Base-by-base conservation (phyloP, 2,113 vertebrate genomes). In the Brienomyrus longianalis region DNA sequence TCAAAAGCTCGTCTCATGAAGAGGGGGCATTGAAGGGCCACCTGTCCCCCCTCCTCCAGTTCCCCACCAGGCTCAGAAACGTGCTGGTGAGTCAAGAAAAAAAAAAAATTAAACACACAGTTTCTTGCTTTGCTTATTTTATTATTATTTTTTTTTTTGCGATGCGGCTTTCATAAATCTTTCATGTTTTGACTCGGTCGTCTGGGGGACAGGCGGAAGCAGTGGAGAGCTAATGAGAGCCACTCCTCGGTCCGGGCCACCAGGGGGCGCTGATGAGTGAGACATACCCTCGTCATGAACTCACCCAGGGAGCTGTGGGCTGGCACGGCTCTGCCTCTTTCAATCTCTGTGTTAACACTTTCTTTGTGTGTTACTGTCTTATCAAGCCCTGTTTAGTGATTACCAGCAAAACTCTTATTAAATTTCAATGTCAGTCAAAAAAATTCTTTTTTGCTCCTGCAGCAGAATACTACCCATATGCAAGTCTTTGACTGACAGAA, bases 1-100 rank as follows among this genome's bases (percentile, higher is more conserved):
- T 95, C 89, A 90, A 54, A 88, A 54, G 70, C 51, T 31, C 83
- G 47, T 85, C 43, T 80, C 21, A 84, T 86, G 84, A 51, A 84
- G 62, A 31, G 74, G 88, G 80, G 56, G 86, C 66, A 86, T 51
- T 39, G 15, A 19, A 43, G 45, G 86, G 86, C 62, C 51, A 83
- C 50, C 86, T 80, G 86, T 45, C 19, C 47, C 47, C 83, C 45
- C 84, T 50, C 88, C 70, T 10, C 70, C 86, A 31, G 74, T 85
- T 59, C 83, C 91, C 92, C 9, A 52, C 90, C 70, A 92, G 93
- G 92, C 88, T 62, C 90, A 91, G 91, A 94, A 93, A n/a, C 13
- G 39, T 74, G n/a, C 92, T 90, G 27, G 54, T 89, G 47, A 91
- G 89, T 88, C 83, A n/a, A 90, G 83, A 47, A 59, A 89, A 19